Evolutionary conservation across 2,888 invertebrate species (phyloP).

Genomic region (Anagyrus pseudococci): DNA sequence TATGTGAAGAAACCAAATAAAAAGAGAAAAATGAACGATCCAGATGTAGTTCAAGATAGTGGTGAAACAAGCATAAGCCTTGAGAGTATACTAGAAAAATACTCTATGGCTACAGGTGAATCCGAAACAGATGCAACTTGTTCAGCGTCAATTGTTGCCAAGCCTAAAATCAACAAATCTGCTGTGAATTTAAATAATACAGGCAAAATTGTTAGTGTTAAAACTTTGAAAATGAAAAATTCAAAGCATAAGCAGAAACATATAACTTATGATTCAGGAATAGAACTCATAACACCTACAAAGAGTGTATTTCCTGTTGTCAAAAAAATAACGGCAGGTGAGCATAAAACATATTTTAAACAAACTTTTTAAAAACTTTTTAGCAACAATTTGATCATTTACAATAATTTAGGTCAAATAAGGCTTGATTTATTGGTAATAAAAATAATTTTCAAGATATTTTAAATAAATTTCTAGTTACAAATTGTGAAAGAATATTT

Average conservation of each 20-base stretch:
- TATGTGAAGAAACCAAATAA: constrained; percentile 20
- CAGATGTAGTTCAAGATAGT: neutral
- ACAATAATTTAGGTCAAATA: neutral
- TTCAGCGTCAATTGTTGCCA: constrained; percentile 11
- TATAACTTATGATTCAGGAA: neutral
- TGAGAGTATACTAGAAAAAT: neutral
- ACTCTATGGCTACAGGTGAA: neutral
- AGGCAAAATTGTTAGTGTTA: neutral
- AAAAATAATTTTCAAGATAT: neutral
- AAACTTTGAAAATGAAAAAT: neutral
- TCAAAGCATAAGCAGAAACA: neutral
- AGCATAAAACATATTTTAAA: neutral
- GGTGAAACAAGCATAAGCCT: neutral
- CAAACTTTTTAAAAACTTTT: neutral
- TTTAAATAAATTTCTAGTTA: neutral
- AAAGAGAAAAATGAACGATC: neutral
- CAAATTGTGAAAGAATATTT: neutral
- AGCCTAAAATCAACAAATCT: constrained; percentile 16
- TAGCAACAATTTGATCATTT: neutral
- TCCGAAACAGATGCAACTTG: too few relatives aligned
- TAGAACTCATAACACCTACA: neutral
- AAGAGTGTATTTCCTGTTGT: neutral
- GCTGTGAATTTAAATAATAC: neutral
- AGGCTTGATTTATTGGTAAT: neutral
- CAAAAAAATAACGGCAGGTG: neutral